phyloP scores from a whole-genome alignment of 2,113 vertebrate species.

The Chamaetylas fuelleborni region DNA sequence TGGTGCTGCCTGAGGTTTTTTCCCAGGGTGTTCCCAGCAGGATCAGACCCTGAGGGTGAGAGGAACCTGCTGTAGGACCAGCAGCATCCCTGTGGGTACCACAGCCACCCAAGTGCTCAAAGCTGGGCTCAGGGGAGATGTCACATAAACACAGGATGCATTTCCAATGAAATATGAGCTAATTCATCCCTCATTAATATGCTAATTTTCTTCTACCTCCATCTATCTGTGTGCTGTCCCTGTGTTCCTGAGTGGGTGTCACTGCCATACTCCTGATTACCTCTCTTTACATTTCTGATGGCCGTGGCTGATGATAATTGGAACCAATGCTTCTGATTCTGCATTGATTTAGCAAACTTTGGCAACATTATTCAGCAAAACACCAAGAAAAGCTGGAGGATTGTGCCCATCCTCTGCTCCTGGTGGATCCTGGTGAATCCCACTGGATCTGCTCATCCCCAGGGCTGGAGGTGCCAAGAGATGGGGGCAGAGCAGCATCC shows the following conservation, averaged over 20 bases:
- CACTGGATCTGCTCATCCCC: rapidly evolving
- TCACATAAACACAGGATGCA: rapidly evolving
- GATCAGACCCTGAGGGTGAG: neutral
- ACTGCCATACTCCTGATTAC: neutral
- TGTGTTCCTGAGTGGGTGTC: rapidly evolving
- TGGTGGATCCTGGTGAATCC: rapidly evolving
- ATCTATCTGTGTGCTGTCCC: neutral
- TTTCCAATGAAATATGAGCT: neutral
- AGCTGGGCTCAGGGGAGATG: rapidly evolving
- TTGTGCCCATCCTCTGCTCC: neutral
- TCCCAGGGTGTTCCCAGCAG: neutral
- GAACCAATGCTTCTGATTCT: neutral
- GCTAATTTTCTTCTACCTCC: neutral
- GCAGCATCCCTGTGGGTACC: neutral
- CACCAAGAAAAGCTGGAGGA: neutral
- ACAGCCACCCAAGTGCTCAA: neutral
- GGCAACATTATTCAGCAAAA: neutral
- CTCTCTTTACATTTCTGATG: neutral
- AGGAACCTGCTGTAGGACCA: rapidly evolving
- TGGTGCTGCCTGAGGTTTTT: rapidly evolving
- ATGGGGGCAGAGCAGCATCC: neutral
- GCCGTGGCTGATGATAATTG: rapidly evolving
- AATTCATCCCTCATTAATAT: neutral
- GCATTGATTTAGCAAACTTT: neutral
- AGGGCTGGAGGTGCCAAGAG: neutral